Evolutionary conservation across 2,888 invertebrate genomes (phyloP).

Genomic region (Trichogramma evanescens): DNA sequence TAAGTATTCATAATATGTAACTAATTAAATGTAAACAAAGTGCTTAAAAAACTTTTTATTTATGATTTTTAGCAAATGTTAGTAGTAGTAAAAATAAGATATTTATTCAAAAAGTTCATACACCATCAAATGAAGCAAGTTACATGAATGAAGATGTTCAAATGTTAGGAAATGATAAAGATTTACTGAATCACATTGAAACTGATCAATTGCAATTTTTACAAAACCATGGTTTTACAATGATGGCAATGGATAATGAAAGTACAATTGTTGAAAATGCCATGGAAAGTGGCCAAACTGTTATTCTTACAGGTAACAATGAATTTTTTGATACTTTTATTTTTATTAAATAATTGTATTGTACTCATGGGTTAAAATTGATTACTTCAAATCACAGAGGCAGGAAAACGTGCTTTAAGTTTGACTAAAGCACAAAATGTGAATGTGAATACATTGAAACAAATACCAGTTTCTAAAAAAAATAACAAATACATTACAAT

Average conservation of each 20-base stretch:
- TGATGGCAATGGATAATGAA: slow-evolving; percentile 71
- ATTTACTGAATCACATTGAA: slow-evolving; percentile 14
- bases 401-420: slow-evolving; percentile 69
- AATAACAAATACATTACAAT: slow-evolving; percentile 50
- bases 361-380: neutral
- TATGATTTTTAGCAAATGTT: neutral
- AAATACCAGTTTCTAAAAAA: slow-evolving; percentile 40
- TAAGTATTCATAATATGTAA: neutral
- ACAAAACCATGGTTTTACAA: slow-evolving; percentile 78
- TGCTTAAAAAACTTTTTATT: neutral
- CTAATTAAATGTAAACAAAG: neutral
- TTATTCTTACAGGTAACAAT: slow-evolving; percentile 65
- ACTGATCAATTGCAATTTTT: slow-evolving; percentile 58
- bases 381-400: slow-evolving; percentile 50
- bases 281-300: slow-evolving; percentile 77
- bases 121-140: slow-evolving; percentile 31
- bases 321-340: slow-evolving; percentile 4
- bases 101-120: slow-evolving; percentile 38
- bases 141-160: slow-evolving; percentile 31
- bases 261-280: slow-evolving; percentile 67
- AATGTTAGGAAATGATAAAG: slow-evolving; percentile 33
- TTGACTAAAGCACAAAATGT: slow-evolving; percentile 46
- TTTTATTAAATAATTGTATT: neutral
- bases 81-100: slow-evolving; percentile 34
- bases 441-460: slow-evolving; percentile 41